phyloP scores from a whole-genome alignment of 2,113 vertebrate genomes.

The Hippocampus zosterae region DNA sequence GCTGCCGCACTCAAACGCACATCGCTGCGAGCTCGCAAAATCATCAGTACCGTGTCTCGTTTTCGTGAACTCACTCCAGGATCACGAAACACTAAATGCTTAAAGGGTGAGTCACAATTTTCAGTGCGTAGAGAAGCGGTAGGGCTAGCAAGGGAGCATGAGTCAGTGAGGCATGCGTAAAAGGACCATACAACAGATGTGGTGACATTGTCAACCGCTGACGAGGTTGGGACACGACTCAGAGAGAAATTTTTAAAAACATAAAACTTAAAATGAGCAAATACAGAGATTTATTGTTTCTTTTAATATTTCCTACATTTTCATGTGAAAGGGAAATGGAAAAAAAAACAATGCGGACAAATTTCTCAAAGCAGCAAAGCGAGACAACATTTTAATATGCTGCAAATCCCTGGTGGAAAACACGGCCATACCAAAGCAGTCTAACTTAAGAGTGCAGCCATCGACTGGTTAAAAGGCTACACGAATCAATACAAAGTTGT shows the following conservation, averaged over 20 bases:
- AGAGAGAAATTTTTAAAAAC: not conserved
- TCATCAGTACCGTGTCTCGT: conserved; percentile 23
- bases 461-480: conserved; percentile 74
- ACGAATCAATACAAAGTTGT: conserved; percentile 74
- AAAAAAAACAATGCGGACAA: conserved; percentile 10
- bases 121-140: conserved; percentile 20
- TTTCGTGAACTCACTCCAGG: conserved; percentile 31
- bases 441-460: conserved; percentile 63
- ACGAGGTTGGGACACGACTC: not conserved
- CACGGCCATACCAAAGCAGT: conserved; percentile 50
- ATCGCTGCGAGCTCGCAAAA: not conserved
- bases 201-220: conserved; percentile 21
- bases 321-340: conserved; percentile 2
- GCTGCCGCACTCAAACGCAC: conserved; percentile 1
- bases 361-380: conserved; percentile 22
- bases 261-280: not conserved
- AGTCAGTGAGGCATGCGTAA: conserved; percentile 38
- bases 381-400: conserved; percentile 44
- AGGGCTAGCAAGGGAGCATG: conserved; percentile 29
- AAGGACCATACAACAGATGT: conserved; percentile 17
- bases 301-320: conserved; percentile 11
- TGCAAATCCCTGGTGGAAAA: conserved; percentile 56
- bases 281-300: not conserved
- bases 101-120: conserved; percentile 45
- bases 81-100: conserved; percentile 27